Base-by-base conservation (phyloP, 2,797 vertebrate genomes). In the Clarias fuscus region DNA sequence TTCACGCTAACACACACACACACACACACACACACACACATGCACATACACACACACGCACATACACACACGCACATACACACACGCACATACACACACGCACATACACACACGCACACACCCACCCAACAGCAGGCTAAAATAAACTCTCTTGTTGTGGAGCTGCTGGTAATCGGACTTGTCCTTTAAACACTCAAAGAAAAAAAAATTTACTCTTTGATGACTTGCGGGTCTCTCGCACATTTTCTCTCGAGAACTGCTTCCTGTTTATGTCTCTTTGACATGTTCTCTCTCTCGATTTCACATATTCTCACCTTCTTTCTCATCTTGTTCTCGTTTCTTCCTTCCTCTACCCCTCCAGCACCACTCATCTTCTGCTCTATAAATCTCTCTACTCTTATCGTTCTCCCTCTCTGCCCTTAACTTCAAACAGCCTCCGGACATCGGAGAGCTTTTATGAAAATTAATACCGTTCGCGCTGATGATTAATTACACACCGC, bases 31-130 rank as follows among this genome's bases (percentile, higher is more conserved):
- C 98, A 91, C 48, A 81, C n/a, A 59, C 78, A 91, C 67, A 88
- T n/a, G n/a, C 40, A 79, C 13, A 73, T 14, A 88, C 40, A 79
- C 13, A 73, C 14, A 20, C 68, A 71, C 68, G 40, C 33, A 30
- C 30, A 30, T 22, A 72, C 70, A 43, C 70, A 65, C 71, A n/a
- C 30, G 2, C 30, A 53, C 64, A 82, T 58, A 82, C n/a, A n/a
- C n/a, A n/a, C 43, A 27, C 40, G 89, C 92, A 97, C 94, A 97
- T 98, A 91, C 48, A 81, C n/a, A 59, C 78, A 91, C 67, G 87
- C 40, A 79, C 13, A 73, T 14, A n/a, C n/a, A 91, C 48, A 81
- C n/a, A 59, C 78, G 90, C 67, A 88, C 40, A 79, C 13, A 73
- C 18, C 89, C 92, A 58, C 8, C 8, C 92, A 94, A 93, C 89